Conservation (phyloP, 2,888 invertebrate species). For the Sepioteuthis lessoniana region DNA sequence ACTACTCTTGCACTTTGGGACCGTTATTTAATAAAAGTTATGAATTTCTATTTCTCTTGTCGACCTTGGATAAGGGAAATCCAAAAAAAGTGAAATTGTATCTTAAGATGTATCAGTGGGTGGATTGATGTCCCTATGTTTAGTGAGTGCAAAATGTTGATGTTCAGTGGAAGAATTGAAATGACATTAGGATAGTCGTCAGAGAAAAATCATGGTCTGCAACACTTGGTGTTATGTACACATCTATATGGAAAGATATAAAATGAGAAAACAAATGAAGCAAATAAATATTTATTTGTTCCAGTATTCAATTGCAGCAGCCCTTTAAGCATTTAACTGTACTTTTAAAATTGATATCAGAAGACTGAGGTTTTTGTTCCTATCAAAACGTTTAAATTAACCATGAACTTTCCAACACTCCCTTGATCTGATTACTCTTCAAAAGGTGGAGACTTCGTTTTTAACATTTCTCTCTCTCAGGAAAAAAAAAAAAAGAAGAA, state of each 20-base stretch:
- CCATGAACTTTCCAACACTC: neutral
- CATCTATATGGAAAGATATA: neutral
- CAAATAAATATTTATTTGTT: neutral
- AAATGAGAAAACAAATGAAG: neutral
- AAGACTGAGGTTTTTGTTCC: neutral
- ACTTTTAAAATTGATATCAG: neutral
- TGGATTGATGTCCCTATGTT: too few species aligned
- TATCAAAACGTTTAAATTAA: neutral
- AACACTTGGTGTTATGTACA: neutral
- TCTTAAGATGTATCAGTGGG: too few species aligned
- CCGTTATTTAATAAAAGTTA: too few species aligned
- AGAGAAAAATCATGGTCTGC: neutral
- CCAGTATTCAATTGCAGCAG: neutral
- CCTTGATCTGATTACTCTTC: neutral
- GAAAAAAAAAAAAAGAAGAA: neutral
- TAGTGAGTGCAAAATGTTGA: too few species aligned
- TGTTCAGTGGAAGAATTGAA: neutral
- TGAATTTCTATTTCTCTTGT: too few species aligned
- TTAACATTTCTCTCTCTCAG: neutral
- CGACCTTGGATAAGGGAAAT: too few species aligned
- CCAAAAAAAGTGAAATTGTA: too few species aligned
- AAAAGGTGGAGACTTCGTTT: neutral
- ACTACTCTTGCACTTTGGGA: too few species aligned
- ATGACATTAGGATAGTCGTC: neutral
- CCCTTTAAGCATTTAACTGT: neutral